A percentile compares a stretch with the other conserved stretches of the same genome.
These are phyloP conservation scores for Leptinotarsa juncta DNA, from an alignment of 2,888 invertebrate species.

Conservation along the genomic window DNA sequence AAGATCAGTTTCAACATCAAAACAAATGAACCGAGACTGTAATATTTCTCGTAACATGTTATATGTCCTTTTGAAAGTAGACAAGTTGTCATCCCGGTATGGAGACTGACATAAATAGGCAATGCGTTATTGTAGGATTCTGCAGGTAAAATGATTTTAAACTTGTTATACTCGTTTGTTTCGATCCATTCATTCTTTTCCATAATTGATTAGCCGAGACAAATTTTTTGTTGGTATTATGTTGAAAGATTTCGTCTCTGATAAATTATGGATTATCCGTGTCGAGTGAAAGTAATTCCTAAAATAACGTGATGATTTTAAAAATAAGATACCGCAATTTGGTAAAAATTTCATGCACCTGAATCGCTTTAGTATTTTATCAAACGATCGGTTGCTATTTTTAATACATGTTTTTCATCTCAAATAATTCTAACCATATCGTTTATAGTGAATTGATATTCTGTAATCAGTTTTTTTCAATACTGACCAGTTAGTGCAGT, in stretches of 20 bases:
- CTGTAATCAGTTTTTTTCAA: no score
- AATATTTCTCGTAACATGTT: neutral
- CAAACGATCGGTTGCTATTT: no score
- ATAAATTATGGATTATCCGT: conserved; percentile 6
- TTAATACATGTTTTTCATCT: no score
- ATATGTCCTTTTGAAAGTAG: neutral
- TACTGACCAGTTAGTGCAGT: no score
- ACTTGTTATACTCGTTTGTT: neutral
- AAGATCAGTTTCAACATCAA: no score
- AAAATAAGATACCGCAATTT: no score
- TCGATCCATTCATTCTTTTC: conserved; percentile 1
- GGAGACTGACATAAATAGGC: conserved; percentile 10
- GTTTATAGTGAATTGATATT: no score
- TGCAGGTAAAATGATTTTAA: neutral
- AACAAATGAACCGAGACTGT: conserved; percentile 1
- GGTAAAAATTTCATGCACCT: no score
- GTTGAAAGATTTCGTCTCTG: neutral
- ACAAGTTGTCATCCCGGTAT: conserved; percentile 14
- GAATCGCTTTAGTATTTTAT: no score
- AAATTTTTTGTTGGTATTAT: neutral
- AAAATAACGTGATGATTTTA: neutral
- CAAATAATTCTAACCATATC: no score
- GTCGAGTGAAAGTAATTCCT: neutral
- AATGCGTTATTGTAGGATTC: neutral
- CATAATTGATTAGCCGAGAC: neutral